Conservation (phyloP, 2,797 vertebrate genomes). For the Oceanodroma leucorhoa region DNA sequence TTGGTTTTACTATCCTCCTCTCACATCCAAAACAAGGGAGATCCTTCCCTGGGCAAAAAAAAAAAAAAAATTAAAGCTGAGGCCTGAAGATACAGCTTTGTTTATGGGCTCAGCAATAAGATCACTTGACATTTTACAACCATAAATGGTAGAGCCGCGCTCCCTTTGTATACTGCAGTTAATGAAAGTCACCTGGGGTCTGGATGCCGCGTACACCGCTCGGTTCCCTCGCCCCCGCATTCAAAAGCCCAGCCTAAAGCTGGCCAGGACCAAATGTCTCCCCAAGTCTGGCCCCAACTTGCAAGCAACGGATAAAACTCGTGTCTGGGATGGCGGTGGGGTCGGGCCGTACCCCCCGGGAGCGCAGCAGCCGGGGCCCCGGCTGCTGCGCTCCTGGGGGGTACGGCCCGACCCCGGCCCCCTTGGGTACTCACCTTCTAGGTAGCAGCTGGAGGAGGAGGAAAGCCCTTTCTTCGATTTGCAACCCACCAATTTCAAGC, state of each 20-base stretch:
- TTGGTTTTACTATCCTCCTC: neutral
- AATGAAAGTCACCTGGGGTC: slow-evolving; percentile 63
- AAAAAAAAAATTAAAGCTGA: neutral
- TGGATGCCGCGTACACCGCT: neutral
- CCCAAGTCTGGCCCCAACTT: neutral
- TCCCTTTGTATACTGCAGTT: slow-evolving; percentile 29
- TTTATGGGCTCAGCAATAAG: slow-evolving; percentile 7
- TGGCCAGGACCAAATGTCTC: neutral
- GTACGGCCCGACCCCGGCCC: neutral
- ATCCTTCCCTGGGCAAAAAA: neutral
- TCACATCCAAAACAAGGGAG: neutral
- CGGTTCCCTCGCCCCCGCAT: neutral
- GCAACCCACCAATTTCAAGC: slow-evolving; percentile 98
- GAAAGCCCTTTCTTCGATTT: slow-evolving; percentile 98
- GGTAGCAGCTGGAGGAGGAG: slow-evolving; percentile 96
- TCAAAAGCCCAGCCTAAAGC: neutral
- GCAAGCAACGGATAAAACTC: neutral
- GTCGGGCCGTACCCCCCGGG: accelerated
- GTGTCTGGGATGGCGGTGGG: neutral
- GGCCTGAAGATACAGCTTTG: slow-evolving; percentile 16
- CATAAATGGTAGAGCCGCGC: slow-evolving; percentile 75
- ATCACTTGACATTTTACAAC: slow-evolving; percentile 60
- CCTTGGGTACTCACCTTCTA: slow-evolving; percentile 88
- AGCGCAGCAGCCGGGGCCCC: neutral
- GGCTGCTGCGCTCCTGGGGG: neutral